Evolutionary conservation across 2,797 vertebrate species (phyloP).

Genomic region (Sternarchorhynchus goeldii): DNA sequence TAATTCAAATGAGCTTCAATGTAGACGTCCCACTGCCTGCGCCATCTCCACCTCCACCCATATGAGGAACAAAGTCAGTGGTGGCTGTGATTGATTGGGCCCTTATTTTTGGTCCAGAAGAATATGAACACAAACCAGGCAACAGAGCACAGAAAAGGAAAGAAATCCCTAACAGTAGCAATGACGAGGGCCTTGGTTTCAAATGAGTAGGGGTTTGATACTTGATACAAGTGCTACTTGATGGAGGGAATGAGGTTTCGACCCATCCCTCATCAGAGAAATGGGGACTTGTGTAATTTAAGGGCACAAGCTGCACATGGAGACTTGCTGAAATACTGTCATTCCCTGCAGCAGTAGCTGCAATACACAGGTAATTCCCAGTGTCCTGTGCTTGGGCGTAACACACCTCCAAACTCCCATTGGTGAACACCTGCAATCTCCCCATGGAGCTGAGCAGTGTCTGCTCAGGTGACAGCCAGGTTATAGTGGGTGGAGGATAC

Average conservation of each 20-base stretch:
- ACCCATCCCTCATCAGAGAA: conserved; percentile 70
- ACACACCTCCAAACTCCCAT: conserved; percentile 84
- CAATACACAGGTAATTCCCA: conserved; percentile 82
- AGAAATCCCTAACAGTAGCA: conserved; percentile 86
- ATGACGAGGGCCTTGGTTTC: conserved; percentile 83
- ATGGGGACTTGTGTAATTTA: conserved; percentile 69
- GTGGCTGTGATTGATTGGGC: conserved; percentile 85
- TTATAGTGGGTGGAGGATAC: conserved; percentile 79
- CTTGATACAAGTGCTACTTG: conserved; percentile 70
- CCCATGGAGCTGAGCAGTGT: conserved; percentile 69
- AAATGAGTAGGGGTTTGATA: conserved; percentile 75
- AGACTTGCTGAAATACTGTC: conserved; percentile 82
- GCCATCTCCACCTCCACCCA: conserved; percentile 74
- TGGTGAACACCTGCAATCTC: conserved; percentile 76
- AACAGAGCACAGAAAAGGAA: conserved; percentile 89
- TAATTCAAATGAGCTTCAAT: conserved; percentile 79
- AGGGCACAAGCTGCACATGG: conserved; percentile 75
- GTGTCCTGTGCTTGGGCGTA: conserved; percentile 82
- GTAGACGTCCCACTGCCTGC: conserved; percentile 77
- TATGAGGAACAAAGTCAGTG: conserved; percentile 83
- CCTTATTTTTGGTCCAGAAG: conserved; percentile 89
- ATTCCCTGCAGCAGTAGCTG: conserved; percentile 84
- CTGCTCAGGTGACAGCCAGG: conserved; percentile 82
- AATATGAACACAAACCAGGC: conserved; percentile 90
- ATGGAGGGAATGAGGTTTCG: conserved; percentile 68